A percentile compares a stretch with the other conserved stretches of the same genome.
phyloP scores from a whole-genome alignment of 2,113 vertebrate species.

The Dryoscopus gambensis region DNA sequence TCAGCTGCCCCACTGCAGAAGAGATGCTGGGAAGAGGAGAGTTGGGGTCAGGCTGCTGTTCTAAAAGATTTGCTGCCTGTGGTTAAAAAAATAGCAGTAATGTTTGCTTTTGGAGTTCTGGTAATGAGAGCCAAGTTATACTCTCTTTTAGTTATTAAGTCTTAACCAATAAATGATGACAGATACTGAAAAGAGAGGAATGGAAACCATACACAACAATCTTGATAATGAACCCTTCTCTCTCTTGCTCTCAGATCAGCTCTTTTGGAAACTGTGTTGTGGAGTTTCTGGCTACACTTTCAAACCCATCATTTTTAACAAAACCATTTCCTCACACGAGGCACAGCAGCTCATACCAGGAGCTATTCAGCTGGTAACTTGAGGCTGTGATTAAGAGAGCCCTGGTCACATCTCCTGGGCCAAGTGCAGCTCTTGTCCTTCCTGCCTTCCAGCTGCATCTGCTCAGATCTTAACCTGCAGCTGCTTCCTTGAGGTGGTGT shows the following conservation, averaged over 20 bases:
- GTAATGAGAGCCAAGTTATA: not conserved
- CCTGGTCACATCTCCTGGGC: not conserved
- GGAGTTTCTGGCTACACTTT: not conserved
- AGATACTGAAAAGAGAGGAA: not conserved
- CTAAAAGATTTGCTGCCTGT: not conserved
- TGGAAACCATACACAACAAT: not conserved
- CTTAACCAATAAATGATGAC: slow-evolving; percentile 8
- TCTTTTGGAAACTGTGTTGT: not conserved
- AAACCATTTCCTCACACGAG: not conserved
- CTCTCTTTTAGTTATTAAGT: not conserved
- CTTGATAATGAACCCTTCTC: slow-evolving; percentile 18
- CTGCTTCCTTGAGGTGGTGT: not conserved
- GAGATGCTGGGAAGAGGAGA: not conserved
- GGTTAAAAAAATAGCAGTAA: not conserved
- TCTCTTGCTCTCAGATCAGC: not conserved
- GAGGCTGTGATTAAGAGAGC: not conserved
- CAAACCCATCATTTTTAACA: not conserved
- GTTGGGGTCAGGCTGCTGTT: not conserved
- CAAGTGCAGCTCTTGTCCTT: not conserved
- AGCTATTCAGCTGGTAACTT: not conserved
- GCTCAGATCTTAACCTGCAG: not conserved
- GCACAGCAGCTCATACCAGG: not conserved
- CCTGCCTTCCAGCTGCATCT: not conserved
- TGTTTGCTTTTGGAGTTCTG: not conserved
- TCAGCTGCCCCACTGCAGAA: not conserved